Evolutionary conservation across 2,113 vertebrate genomes (phyloP), one percentile per base, ranked within the genome.

Genomic region (Naja naja): DNA sequence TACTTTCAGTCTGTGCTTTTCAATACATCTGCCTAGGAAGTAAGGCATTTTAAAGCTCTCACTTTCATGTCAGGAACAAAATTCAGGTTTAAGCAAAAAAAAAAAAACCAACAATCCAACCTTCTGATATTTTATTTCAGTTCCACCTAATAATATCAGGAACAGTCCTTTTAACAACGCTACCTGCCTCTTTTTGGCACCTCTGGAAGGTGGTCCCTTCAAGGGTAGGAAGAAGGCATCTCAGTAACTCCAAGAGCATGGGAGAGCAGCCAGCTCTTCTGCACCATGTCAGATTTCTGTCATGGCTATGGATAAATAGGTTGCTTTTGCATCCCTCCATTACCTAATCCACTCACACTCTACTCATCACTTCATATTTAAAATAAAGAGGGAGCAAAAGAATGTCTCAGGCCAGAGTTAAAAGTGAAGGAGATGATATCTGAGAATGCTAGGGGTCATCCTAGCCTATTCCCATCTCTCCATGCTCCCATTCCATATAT

Each of bases 351-450:
- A 43, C 96, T 94, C 93, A 91, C 95, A 2, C 88, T 0, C 53
- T 89, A 93, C 49, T 88, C 54, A 95, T 98, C 98, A 97, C 96
- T 97, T 90, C 93, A 95, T 96, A 96, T 94, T 95, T 95, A 97
- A 97, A 97, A 96, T 94, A 96, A 88, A 97, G 96, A 64, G 90
- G 88, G 94, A 93, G 7, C 45, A 53, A 89, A 53, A 91, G 45
- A 88, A 27, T 10, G 85, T 56, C 93, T 60, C 53, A 89, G 91
- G 92, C 55, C 85, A 74, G 89, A 88, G 92, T 91, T 81, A 93
- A 30, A 88, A 93, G 95, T 88, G 25, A 89, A 96, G 94, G 94
- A 95, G 95, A 85, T 3, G 91, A 96, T 88, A 97, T 92, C 94
- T 1, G 94, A 95, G 94, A 94, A 89, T 94, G 91, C 43, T 12